A percentile compares a stretch with the other conserved stretches of the same genome.
Evolutionary conservation across 1,140 invertebrate species (phyloP).

Genomic region (Pogonomyrmex barbatus): DNA sequence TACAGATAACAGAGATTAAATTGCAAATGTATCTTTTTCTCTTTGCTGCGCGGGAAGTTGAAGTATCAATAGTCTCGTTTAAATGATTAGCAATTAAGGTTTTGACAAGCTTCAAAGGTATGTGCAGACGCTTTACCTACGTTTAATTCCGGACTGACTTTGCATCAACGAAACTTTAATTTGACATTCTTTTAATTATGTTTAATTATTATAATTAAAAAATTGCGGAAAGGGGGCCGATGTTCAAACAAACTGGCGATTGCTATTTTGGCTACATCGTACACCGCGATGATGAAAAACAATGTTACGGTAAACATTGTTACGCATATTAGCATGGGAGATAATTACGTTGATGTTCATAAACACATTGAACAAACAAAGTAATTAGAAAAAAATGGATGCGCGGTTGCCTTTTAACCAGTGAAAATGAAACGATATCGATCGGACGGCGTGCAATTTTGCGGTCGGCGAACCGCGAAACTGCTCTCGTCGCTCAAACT

Average conservation of each 20-base stretch:
- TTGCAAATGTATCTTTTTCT: not conserved
- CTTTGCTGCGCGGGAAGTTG: too few species aligned
- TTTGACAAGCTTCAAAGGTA: not conserved
- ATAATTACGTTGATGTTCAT: slow-evolving; percentile 47
- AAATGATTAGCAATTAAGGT: slow-evolving; percentile 11
- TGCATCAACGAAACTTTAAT: not conserved
- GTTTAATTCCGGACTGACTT: slow-evolving; percentile 2
- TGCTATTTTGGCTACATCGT: slow-evolving; percentile 6
- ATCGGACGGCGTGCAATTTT: slow-evolving; percentile 45
- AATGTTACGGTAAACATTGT: slow-evolving; percentile 28
- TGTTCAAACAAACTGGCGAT: not conserved
- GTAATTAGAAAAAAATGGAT: slow-evolving; percentile 57
- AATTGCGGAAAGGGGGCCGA: not conserved
- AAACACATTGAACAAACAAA: slow-evolving; percentile 52
- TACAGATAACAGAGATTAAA: slow-evolving; percentile 11
- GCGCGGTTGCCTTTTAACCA: slow-evolving; percentile 20
- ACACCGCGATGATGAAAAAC: slow-evolving; percentile 30
- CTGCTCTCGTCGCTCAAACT: slow-evolving; percentile 57
- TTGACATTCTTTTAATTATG: not conserved
- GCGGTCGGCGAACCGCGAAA: slow-evolving; percentile 57
- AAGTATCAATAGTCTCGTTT: slow-evolving; percentile 12
- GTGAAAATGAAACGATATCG: slow-evolving; percentile 56
- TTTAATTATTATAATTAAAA: slow-evolving; percentile 24
- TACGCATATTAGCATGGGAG: slow-evolving; percentile 8
- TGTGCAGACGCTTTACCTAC: slow-evolving; percentile 5